Evolutionary conservation across 2,888 invertebrate species (phyloP).

Genomic region (Andrena trimmerana): DNA sequence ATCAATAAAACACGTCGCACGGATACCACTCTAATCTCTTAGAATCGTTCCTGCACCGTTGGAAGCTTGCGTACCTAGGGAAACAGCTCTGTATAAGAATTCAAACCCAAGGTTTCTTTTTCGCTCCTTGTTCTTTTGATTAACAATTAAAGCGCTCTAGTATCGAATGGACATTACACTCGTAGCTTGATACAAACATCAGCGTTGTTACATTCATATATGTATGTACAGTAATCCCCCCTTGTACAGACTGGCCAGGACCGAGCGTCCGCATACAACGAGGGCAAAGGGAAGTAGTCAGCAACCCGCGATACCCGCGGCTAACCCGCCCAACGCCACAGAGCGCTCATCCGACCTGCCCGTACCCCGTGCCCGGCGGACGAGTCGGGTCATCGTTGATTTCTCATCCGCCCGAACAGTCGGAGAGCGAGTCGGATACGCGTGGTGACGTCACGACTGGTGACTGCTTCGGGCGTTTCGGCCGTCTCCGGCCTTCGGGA

Average conservation of each 20-base stretch:
- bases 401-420: too few relatives aligned
- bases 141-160: conserved; percentile 17
- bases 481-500: too few relatives aligned
- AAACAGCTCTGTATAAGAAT: conserved; percentile 21
- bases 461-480: too few relatives aligned
- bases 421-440: too few relatives aligned
- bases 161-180: conserved; percentile 54
- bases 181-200: conserved; percentile 43
- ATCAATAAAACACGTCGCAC: conserved; percentile 40
- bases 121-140: neutral
- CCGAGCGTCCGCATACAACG: too few relatives aligned
- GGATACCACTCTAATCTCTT: conserved; percentile 64
- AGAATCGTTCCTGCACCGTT: conserved; percentile 63
- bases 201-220: conserved; percentile 12
- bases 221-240: neutral
- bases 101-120: neutral
- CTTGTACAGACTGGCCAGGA: neutral
- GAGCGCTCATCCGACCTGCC: too few relatives aligned
- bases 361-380: too few relatives aligned
- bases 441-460: too few relatives aligned
- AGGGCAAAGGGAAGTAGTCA: too few relatives aligned
- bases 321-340: too few relatives aligned
- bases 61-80: neutral
- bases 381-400: too few relatives aligned
- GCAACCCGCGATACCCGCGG: too few relatives aligned